Base-by-base conservation (phyloP, 2,113 vertebrate species). In the Atrichornis clamosus region DNA sequence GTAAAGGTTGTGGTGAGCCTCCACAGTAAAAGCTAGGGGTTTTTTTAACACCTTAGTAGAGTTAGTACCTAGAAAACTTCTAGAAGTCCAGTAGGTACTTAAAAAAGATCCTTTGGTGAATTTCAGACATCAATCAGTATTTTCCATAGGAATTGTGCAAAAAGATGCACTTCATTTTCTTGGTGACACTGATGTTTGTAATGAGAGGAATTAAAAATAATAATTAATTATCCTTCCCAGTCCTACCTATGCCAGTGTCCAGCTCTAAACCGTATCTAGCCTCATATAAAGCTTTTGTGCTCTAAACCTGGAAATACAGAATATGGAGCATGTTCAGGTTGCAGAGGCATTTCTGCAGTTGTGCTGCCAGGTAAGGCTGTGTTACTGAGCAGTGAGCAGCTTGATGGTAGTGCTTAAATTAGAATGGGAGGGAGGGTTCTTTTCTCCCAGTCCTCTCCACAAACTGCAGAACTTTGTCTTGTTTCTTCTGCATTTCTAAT, bases 21-120 rank as follows among this genome's bases (percentile, higher is more conserved):
- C 17, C 3, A 20, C 7, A 60, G n/a, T 0, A 44, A 7, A 50
- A 53, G 4, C 24, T 63, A 33, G 20, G 23, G 1, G 0, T 4
- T 24, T 91, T 74, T 55, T 63, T 42, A 32, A 16, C 4, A 11
- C 64, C 3, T 39, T 63, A 32, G 10, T 20, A 22, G 21, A 35
- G 16, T 2, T 52, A 7, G 2, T 62, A 46, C 3, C 19, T 41
- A 37, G 24, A 49, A 60, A 50, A 15, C 7, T 53, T 84, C 10
- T 18, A 39, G 13, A 76, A 72, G 15, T 65, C 18, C 4, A 88
- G 14, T 5, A 62, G 21, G 4, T 88, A 46, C 26, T 83, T 83
- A 4, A 68, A 76, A 62, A 20, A 21, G 5, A 30, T 50, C 3
- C 69, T 44, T 30, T 23, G 46, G 14, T 67, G 27, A 55, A n/a